Base-by-base conservation (phyloP, 2,113 vertebrate genomes). In the Conger conger region DNA sequence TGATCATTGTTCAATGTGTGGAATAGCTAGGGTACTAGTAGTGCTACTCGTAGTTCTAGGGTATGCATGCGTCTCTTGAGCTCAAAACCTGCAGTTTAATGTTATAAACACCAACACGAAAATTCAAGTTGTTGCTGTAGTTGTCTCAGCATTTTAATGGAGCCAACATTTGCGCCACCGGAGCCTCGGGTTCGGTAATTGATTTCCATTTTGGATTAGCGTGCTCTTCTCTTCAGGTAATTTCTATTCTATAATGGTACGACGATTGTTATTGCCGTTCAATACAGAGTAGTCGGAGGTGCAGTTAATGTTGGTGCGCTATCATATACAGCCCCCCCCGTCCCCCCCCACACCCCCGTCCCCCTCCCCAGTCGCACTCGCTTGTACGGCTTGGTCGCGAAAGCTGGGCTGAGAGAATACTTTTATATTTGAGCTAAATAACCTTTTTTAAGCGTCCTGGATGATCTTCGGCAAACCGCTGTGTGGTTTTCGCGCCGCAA, bases 391-490 rank as follows among this genome's bases (percentile, higher is more conserved):
- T 40, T 77, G 82, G n/a, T 38, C 40, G 68, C 68, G 17, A 50
- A 45, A 45, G 38, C 63, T 23, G 40, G 82, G 27, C 23, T 76
- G 82, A 76, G 82, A 50, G 68, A 83, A 83, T 83, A 83, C 63
- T 83, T 83, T 78, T 15, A 76, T 73, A 38, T 42, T 53, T 76
- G 78, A 79, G 37, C 27, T 40, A 38, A 27, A 23, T 37, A 42
- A 79, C 78, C 36, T 15, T 63, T 63, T 63, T 27, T 63, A 73
- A 73, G 68, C n/a, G 68, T 73, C 68, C n/a, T 9, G 27, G 33
- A 73, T 73, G 9, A n/a, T 63, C 57, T 63, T 73, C n/a, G 36
- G 0, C 76, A 78, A 36, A 78, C 20, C 20, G 76, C 2, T 35
- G 30, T 50, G 9, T 76, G 35, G 54, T 82, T 84, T 78, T 54